These are phyloP conservation scores for Gnatocerus cornutus DNA, from an alignment of 2,888 invertebrate species.

Conservation along the genomic window DNA sequence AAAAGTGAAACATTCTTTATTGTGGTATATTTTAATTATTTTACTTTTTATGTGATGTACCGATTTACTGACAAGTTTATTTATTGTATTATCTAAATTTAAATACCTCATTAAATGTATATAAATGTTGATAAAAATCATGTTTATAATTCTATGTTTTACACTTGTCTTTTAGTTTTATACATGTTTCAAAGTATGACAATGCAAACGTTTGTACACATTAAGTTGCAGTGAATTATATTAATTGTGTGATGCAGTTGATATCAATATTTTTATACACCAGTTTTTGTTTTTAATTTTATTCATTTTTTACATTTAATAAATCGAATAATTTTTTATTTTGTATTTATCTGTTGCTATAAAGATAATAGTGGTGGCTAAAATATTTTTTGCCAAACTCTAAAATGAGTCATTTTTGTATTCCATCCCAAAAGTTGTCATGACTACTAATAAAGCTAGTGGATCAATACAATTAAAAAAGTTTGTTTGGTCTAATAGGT, in stretches of 20 bases:
- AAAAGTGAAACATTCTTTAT: constrained; percentile 11
- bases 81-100: constrained; percentile 33
- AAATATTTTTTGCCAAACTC: too few species aligned
- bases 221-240: neutral
- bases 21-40: constrained; percentile 24
- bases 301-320: constrained; percentile 12
- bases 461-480: too few species aligned
- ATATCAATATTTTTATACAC: constrained; percentile 22
- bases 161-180: neutral
- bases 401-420: too few species aligned
- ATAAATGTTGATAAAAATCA: constrained; percentile 18
- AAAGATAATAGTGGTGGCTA: too few species aligned
- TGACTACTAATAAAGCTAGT: too few species aligned
- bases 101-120: constrained; percentile 41
- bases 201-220: neutral
- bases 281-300: constrained; percentile 8
- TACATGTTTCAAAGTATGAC: constrained; percentile 1
- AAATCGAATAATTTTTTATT: constrained; percentile 21
- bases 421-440: too few species aligned
- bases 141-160: neutral
- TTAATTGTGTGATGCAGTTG: constrained; percentile 5
- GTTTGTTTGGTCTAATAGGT: too few species aligned
- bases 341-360: neutral
- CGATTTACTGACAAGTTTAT: constrained; percentile 33
- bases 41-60: constrained; percentile 17